Conservation (phyloP, 2,888 invertebrate genomes). For the Sinhomidia bicolor region DNA sequence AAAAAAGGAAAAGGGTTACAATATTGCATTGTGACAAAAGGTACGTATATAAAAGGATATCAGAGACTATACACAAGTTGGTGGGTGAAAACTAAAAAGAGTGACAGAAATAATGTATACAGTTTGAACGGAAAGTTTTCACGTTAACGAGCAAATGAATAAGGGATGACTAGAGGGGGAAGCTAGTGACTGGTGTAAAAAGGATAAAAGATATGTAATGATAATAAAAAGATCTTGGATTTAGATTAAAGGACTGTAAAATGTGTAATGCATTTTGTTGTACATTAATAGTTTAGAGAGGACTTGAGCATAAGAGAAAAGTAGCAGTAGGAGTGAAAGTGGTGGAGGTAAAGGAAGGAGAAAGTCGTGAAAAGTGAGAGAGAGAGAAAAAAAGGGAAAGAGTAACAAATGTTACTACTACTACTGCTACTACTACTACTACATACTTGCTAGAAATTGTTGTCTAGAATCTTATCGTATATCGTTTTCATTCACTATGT, state of each 20-base stretch:
- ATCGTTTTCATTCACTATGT: background rate
- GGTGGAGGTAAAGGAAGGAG: background rate
- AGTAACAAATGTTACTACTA: background rate
- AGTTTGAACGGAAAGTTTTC: slow-evolving; percentile 41
- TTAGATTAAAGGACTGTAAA: slow-evolving; percentile 55
- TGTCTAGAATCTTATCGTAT: background rate
- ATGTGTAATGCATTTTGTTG: slow-evolving; percentile 28
- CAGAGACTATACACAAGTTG: background rate
- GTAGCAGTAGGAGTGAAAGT: background rate
- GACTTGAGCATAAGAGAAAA: background rate
- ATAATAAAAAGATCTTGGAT: slow-evolving; percentile 61
- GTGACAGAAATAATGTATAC: slow-evolving; percentile 45
- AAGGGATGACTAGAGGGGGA: slow-evolving; percentile 40
- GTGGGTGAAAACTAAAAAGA: slow-evolving; percentile 1
- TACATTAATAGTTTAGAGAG: slow-evolving; percentile 31
- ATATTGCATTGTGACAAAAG: background rate
- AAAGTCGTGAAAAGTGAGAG: background rate
- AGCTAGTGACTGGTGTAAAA: slow-evolving; percentile 2
- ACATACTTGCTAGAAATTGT: background rate
- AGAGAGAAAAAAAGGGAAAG: background rate
- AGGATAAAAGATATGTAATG: slow-evolving; percentile 31
- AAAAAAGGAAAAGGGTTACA: background rate
- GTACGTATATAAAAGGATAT: background rate
- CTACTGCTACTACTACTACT: background rate
- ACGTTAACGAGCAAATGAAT: slow-evolving; percentile 65